Evolutionary conservation across 53 echinoderm and acorn worm species (phyloP).

Genomic region (Mesocentrotus franciscanus): DNA sequence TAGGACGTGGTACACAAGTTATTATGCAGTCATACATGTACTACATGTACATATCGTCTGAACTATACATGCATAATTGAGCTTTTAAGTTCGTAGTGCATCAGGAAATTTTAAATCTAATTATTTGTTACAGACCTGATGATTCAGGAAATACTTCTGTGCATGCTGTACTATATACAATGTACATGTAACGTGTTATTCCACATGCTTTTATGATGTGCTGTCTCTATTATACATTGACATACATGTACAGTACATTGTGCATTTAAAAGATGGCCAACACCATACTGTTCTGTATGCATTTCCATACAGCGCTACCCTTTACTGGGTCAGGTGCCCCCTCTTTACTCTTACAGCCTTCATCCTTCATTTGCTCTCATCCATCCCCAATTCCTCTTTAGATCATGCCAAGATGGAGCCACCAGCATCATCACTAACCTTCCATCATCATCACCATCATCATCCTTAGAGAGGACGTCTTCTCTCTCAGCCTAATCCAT

Average conservation of each 20-base stretch:
- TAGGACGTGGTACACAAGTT: no score
- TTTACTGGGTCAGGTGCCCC: background rate
- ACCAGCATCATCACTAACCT: background rate
- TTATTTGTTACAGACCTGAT: no score
- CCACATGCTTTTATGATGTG: background rate
- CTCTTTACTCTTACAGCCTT: constrained; percentile 13
- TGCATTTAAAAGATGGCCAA: no score
- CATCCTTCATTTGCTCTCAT: constrained; percentile 23
- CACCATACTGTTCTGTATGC: no score
- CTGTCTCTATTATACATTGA: background rate
- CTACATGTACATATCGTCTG: no score
- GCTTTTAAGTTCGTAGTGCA: no score
- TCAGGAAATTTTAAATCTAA: no score
- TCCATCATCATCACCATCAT: background rate
- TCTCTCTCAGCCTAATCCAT: background rate
- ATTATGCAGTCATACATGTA: no score
- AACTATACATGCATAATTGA: no score
- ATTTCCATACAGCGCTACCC: background rate
- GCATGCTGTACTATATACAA: no score
- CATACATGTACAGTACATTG: background rate
- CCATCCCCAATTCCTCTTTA: constrained; percentile 16
- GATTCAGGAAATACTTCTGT: no score
- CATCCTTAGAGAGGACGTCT: background rate
- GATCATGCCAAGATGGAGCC: constrained; percentile 10
- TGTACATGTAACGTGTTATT: no score